Percentiles rank a stretch among this genome's conserved stretches.
Evolutionary conservation across 2,113 vertebrate genomes (phyloP).

Genomic region (Leptobrachium leishanense): DNA sequence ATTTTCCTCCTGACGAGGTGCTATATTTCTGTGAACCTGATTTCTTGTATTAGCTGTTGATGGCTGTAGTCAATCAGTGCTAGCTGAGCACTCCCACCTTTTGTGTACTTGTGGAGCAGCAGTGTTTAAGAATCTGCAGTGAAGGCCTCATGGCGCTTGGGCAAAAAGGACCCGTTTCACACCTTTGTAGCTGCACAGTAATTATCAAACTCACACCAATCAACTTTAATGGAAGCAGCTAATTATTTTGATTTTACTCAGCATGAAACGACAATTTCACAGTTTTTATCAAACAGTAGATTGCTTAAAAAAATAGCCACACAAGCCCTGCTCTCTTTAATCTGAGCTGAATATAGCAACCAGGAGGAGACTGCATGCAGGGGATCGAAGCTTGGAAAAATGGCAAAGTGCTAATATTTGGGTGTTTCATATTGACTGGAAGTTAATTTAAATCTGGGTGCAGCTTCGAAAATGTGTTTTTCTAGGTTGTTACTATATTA

Average conservation of each 20-base stretch:
- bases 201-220: constrained; percentile 36
- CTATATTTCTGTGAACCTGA: constrained; percentile 4
- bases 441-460: no score
- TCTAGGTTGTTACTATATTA: no score
- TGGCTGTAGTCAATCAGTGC: neutral
- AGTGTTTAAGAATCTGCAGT: constrained; percentile 19
- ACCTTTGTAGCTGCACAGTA: constrained; percentile 28
- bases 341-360: neutral
- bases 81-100: neutral
- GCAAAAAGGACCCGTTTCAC: constrained; percentile 28
- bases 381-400: neutral
- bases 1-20: neutral
- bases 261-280: constrained; percentile 23
- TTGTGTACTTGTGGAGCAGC: constrained; percentile 4
- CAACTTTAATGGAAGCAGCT: constrained; percentile 31
- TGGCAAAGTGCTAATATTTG: neutral
- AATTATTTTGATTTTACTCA: constrained; percentile 43
- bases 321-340: neutral
- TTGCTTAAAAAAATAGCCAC: constrained; percentile 7
- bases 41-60: neutral
- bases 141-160: constrained; percentile 15
- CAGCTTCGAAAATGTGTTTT: no score
- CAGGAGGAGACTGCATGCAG: neutral
- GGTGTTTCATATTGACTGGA: neutral
- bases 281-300: constrained; percentile 21